Evolutionary conservation across 2,113 vertebrate species (phyloP).

Genomic region (Myotis brandtii): DNA sequence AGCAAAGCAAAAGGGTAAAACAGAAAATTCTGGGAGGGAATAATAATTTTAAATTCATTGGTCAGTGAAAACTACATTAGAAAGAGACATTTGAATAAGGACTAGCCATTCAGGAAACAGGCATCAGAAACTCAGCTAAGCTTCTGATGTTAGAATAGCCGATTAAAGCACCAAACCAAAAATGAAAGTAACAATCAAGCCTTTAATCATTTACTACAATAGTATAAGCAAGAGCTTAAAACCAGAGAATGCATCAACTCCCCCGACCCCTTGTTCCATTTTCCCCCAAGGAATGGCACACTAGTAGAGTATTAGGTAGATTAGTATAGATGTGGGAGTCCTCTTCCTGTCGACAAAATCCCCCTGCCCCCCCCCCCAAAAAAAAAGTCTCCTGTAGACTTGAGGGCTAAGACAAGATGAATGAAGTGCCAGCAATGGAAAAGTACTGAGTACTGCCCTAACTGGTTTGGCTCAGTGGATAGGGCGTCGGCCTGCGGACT

Average conservation of each 20-base stretch:
- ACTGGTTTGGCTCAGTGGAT: too few relatives aligned
- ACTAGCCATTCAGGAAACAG: not conserved
- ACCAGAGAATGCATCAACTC: not conserved
- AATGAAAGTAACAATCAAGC: not conserved
- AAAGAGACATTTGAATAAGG: not conserved
- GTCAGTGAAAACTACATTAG: not conserved
- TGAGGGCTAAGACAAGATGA: not conserved
- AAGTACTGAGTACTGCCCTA: not conserved
- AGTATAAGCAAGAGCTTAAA: not conserved
- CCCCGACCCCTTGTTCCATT: not conserved
- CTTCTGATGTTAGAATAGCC: not conserved
- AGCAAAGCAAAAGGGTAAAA: not conserved
- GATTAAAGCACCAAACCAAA: not conserved
- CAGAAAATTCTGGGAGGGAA: not conserved
- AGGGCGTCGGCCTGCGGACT: too few relatives aligned
- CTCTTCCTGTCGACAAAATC: not conserved
- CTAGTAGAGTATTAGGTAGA: not conserved
- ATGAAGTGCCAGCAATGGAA: not conserved
- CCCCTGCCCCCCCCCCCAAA: fast-evolving
- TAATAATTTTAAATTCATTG: not conserved
- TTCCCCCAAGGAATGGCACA: fast-evolving
- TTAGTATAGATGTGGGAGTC: not conserved
- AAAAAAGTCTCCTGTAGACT: not conserved
- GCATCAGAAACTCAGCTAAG: not conserved
- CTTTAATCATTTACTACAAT: not conserved